Conservation (phyloP, 2,888 invertebrate genomes). For the Ephialtes manifestator region DNA sequence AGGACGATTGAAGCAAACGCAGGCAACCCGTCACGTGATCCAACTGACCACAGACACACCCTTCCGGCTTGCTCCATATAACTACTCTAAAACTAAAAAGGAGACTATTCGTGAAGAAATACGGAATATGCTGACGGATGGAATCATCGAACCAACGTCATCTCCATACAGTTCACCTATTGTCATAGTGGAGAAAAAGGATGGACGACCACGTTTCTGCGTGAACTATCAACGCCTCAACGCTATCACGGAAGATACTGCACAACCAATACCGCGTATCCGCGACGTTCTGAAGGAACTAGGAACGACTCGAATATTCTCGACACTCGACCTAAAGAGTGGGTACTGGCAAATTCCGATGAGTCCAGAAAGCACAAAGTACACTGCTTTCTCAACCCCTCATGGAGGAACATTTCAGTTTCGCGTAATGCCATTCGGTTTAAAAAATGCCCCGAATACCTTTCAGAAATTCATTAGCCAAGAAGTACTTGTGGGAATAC, state of each 20-base stretch:
- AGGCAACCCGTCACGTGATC: neutral
- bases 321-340: conserved; percentile 72
- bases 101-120: conserved; percentile 4
- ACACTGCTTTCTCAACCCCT: too few relatives aligned
- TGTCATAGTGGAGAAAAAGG: conserved; percentile 42
- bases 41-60: neutral
- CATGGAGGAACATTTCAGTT: too few relatives aligned
- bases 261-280: conserved; percentile 71
- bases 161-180: conserved; percentile 25
- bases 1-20: neutral
- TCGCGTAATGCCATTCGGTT: too few relatives aligned
- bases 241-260: conserved; percentile 65
- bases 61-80: neutral
- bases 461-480: too few relatives aligned
- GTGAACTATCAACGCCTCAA: conserved; percentile 70
- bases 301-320: conserved; percentile 74
- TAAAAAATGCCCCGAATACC: too few relatives aligned
- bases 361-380: too few relatives aligned
- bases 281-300: conserved; percentile 71
- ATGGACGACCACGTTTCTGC: conserved; percentile 38
- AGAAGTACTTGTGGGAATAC: too few relatives aligned
- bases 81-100: neutral
- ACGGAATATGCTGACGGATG: neutral
- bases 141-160: conserved; percentile 26
- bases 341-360: too few relatives aligned